Evolutionary conservation across 2,888 invertebrate genomes (phyloP).

Genomic region (Campoplex capitator): DNA sequence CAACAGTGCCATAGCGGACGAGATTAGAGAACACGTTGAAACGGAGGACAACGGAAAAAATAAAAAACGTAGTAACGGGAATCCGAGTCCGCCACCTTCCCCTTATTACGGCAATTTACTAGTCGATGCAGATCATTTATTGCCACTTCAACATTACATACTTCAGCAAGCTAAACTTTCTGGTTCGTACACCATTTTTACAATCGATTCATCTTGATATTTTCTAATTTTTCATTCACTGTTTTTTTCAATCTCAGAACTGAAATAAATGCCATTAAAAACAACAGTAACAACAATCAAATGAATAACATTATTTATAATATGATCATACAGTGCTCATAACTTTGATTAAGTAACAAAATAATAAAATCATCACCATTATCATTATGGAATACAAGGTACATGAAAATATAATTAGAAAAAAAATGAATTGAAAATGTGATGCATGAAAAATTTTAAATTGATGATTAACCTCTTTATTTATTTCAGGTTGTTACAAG

Average conservation of each 20-base stretch:
- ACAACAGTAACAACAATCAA: too few relatives aligned
- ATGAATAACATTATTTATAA: too few relatives aligned
- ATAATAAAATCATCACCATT: not conserved
- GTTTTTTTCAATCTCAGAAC: not conserved
- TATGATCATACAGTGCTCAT: too few relatives aligned
- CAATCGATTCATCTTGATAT: not conserved
- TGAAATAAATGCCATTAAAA: not conserved
- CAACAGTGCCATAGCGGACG: conserved; percentile 79
- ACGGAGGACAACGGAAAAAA: conserved; percentile 79
- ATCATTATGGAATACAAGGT: not conserved
- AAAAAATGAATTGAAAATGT: not conserved
- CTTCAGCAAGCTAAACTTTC: conserved; percentile 93
- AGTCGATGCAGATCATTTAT: conserved; percentile 87
- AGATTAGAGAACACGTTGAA: conserved; percentile 74
- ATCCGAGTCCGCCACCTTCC: conserved; percentile 83
- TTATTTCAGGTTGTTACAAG: conserved; percentile 88
- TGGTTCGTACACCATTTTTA: conserved; percentile 82
- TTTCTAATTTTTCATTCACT: not conserved
- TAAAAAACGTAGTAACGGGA: conserved; percentile 82
- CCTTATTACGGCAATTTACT: conserved; percentile 82
- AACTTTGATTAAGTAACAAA: too few relatives aligned
- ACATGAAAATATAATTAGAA: not conserved
- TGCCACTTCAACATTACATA: conserved; percentile 95
- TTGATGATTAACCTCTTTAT: not conserved
- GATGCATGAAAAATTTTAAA: not conserved